Evolutionary conservation across 64 coral and sea anemone genomes (phyloP), one percentile per base, ranked within the genome.

Genomic region (Pachyseris speciosa): DNA sequence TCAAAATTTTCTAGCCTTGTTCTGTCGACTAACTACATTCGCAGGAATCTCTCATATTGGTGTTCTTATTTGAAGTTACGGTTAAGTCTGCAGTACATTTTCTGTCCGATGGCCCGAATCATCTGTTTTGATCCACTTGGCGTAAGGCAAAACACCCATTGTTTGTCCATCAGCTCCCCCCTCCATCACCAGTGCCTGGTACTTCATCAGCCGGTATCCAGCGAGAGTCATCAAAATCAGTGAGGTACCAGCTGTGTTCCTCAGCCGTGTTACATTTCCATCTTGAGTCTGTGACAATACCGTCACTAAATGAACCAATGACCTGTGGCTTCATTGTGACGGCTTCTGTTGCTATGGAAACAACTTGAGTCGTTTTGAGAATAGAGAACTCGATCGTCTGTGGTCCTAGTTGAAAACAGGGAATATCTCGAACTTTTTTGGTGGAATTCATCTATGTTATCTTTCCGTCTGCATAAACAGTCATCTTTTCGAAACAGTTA

Each of bases 221-320:
- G 4, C 0, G 12, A 2, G 17, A 27, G 75, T 91, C 77, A 27
- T 91, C 13, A 5, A 70, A 83, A 2, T 28, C 43, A 38, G 45
- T 11, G 2, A 43, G 48, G 11, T 16, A 8, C 89, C 89, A 91
- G 28, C 17, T n/a, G 16, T 3, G n/a, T 0, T 8, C 7, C 4
- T 15, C 10, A 9, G 4, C 17, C 15, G 65, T 13, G 10, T 15
- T 83, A 61, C 89, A 83, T 25, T 72, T 91, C 89, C 66, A 83
- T 5, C 31, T 52, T 17, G 60, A 65, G 30, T 83, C 64, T 10
- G 89, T 91, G 22, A 90, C 70, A 16, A 73, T 17, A 10, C 66
- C 31, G 48, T 91, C 55, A 59, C 44, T 30, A 41, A 91, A 79
- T 36, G 89, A 91, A 26, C 75, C 89, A 41, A 91, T 83, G 15